Conservation (phyloP, 1,140 invertebrate species). For the Listronotus oregonensis region DNA sequence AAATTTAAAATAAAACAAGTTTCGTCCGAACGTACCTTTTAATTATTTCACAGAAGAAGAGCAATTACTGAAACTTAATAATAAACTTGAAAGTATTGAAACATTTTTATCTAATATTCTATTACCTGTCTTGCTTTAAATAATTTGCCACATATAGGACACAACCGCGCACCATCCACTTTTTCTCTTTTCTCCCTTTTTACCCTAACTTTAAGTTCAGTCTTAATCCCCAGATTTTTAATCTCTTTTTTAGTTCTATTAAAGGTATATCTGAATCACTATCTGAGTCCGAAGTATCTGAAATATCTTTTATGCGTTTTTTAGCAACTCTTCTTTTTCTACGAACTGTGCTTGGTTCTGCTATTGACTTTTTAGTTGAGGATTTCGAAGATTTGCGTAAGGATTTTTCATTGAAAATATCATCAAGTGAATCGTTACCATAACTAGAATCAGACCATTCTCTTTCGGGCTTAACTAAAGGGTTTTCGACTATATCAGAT, state of each 20-base stretch:
- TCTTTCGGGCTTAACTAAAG: no score
- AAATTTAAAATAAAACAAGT: no score
- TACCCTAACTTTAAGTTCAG: not conserved
- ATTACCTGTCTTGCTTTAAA: constrained; percentile 31
- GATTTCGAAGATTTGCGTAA: not conserved
- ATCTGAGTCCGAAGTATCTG: not conserved
- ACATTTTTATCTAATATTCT: no score
- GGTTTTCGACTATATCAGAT: no score
- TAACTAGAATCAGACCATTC: no score
- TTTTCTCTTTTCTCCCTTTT: constrained; percentile 9
- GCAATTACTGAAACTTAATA: no score
- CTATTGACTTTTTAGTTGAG: not conserved
- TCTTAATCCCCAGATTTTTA: constrained; percentile 4
- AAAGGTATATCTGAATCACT: constrained; percentile 16
- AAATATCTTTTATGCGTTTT: no score
- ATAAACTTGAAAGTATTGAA: no score
- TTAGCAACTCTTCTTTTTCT: no score
- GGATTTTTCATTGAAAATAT: no score
- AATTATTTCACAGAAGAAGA: no score
- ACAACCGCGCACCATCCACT: constrained; percentile 14
- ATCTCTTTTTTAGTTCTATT: constrained; percentile 13
- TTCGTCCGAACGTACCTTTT: no score
- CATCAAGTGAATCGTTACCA: not conserved
- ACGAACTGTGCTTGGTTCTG: not conserved
- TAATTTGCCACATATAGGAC: constrained; percentile 33